Base-by-base conservation (phyloP, 2,113 vertebrate species). In the Saiga tatarica region DNA sequence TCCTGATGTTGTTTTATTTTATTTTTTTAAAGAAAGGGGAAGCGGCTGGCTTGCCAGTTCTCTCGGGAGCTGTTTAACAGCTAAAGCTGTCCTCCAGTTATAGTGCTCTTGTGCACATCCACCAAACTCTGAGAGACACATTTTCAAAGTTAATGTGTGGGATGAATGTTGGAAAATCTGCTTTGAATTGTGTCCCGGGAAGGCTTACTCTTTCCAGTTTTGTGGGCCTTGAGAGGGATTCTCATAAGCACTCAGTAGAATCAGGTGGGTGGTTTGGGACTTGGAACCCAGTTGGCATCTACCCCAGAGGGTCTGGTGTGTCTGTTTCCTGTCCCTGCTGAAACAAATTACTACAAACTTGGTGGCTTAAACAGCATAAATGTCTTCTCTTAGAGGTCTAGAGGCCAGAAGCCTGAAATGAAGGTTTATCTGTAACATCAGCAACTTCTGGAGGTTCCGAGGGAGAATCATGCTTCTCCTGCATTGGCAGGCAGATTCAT, bases 141-240 rank as follows among this genome's bases (percentile, higher is more conserved):
- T 87, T 94, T 95, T 95, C 84, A 91, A 95, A 96, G 95, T 93
- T 71, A 42, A 60, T 42, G 1, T 89, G 76, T 33, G 45, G 78
- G 62, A 71, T 15, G 62, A 33, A 64, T 93, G 94, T 83, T 50
- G 87, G 83, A 93, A 91, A 95, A 95, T 91, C 17, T 5, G 83
- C 82, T 94, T 89, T 89, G 50, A 67, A 53, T 55, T 64, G 36
- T 78, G 59, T 91, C 62, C 23, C 28, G 2, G 60, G 82, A 95
- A 97, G 89, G 50, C 42, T 91, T 85, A 81, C 81, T 91, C n/a
- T 79, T 53, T 84, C 39, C 26, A 25, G 28, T 83, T 95, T 83
- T 45, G 52, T 62, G 94, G 83, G n/a, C 16, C 52, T 91, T 57
- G 55, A 82, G 57, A 94, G 87, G 78, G 86, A 36, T 64, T 36